Base-by-base conservation (phyloP, 2,113 vertebrate species). In the Cyanoramphus novaezelandiae region DNA sequence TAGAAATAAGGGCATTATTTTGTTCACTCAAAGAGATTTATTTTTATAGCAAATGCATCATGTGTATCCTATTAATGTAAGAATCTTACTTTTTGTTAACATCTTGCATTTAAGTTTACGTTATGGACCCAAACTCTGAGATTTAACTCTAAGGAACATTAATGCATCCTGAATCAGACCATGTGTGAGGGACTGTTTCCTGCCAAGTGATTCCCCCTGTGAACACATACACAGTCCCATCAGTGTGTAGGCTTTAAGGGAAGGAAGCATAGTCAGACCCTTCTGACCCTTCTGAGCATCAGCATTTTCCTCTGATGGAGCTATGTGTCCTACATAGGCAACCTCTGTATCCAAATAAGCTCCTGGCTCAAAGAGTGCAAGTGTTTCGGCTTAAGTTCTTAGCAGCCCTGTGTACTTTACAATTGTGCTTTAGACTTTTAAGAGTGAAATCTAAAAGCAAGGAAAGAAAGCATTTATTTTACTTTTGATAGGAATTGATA, bases 1-100 rank as follows among this genome's bases (percentile, higher is more conserved):
- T 97, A 97, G 94, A 95, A 97, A 75, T 71, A 84, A 75, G 67
- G 79, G 44, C 81, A 93, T 92, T 93, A 91, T 96, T 96, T 86
- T 8, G 50, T 91, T 87, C 3, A 2, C 72, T 94, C 60, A 12
- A 37, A 83, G 53, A 92, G 47, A 87, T 91, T 91, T 96, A 64
- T 97, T 96, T 96, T 96, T 75, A 57, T 85, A 87, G 88, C 67
- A 91, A 69, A 86, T 91, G 78, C 37, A 59, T 92, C 91, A 65
- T 94, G 57, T 55, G 63, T 29, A 92, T 92, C 62, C 67, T 87
- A 55, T 86, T 93, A 89, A 95, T 87, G 53, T 76, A 93, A 84
- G 94, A 93, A 53, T 82, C 55, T 13, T 87, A 76, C n/a, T 77
- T 92, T 60, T 65, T 94, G 49, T 76, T 92, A 69, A 52, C 69